Base-by-base conservation (phyloP, 2,797 vertebrate genomes). In the Numenius phaeopus region DNA sequence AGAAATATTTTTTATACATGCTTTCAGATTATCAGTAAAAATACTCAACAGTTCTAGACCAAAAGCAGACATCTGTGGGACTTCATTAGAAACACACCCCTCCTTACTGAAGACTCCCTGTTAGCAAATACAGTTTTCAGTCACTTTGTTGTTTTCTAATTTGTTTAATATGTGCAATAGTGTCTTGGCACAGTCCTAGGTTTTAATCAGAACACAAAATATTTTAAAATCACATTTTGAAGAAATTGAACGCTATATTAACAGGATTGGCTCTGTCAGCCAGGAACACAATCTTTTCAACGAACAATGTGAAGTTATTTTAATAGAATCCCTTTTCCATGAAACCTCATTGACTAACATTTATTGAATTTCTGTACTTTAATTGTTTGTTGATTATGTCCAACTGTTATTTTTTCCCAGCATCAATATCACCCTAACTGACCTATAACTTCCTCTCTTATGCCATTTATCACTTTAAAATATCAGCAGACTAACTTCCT, bases 391-490 rank as follows among this genome's bases (percentile, higher is more conserved):
- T 86, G 14, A 67, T 55, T 83, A 21, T 61, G 57, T 83, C 44
- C 18, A 40, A 42, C 18, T 65, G n/a, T 64, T 86, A 50, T 72
- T 86, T 95, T 96, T 96, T 90, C 83, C 71, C 82, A 81, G 67
- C 39, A 83, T 71, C 69, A 78, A 1, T 79, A 90, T 93, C 65
- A 91, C 80, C 30, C 30, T 67, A 86, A 69, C n/a, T 86, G 77
- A 93, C 80, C 72, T 76, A 5, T 65, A 88, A 82, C 70, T 94
- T 91, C n/a, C 90, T 49, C 39, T 92, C 37, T 69, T 82, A 84
- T 37, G 54, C 58, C 40, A 79, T 93, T 86, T 86, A 75, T 94
- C 69, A 88, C 55, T 91, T 67, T 24, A 91, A 92, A 92, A 93
- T 94, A 70, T 94, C 86, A 96, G n/a, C 65, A 82, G 21, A 37